Evolutionary conservation across 2,113 vertebrate genomes (phyloP), one percentile per base, ranked within the genome.

Genomic region (Acrocephalus kingi): DNA sequence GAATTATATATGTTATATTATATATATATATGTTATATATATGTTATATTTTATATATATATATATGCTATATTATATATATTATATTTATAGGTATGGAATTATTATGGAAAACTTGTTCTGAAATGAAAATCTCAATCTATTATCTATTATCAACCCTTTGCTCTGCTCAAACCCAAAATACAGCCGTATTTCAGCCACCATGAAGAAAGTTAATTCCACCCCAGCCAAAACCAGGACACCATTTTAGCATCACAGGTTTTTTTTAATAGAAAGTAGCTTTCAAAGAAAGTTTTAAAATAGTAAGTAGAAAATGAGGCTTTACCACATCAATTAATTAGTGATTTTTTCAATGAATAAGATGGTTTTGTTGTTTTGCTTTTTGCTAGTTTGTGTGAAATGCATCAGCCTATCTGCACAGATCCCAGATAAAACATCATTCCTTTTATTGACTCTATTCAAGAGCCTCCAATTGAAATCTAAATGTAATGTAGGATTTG

Each of bases 301-400:
- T 13, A 33, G 6, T 22, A 81, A 78, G 7, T 45, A 30, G 15
- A 63, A 81, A 87, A 67, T 18, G 6, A 90, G 21, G 4, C 25
- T 43, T 72, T 72, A 24, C 2, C 79, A 10, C 2, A 1, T 51
- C 25, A 78, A 11, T 72, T 74, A 64, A 71, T 66, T 56, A 54
- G 4, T 58, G 19, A 39, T 7, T 49, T 75, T 75, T 87, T 67
- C 43, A 79, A 1, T 43, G 0, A 52, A n/a, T 55, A 73, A 22
- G 25, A 11, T 15, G 12, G 2, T 45, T 90, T 88, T 66, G 9
- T 63, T 24, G 1, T 2, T 30, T 5, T 0, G 0, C 1, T 18
- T 72, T 80, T 93, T 46, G 10, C 8, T 45, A 23, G 13, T 90
- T 67, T 58, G 11, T 71, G 35, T 82, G 33, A 41, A 83, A 58